These are phyloP conservation scores for Porites evermanni DNA, from an alignment of 92 coral and sea anemone genomes.

Conservation along the genomic window DNA sequence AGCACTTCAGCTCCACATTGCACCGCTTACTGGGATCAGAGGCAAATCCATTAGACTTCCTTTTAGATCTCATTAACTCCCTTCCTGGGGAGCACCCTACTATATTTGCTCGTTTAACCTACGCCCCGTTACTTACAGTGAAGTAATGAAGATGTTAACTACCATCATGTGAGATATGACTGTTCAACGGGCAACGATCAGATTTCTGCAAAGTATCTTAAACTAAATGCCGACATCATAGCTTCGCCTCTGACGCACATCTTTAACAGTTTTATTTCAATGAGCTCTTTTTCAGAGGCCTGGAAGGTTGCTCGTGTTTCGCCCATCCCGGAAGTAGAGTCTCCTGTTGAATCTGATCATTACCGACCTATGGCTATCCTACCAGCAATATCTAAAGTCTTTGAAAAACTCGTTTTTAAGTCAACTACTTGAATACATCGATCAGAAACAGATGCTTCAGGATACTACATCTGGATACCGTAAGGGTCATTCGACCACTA, in stretches of 20 bases:
- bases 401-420: constrained; percentile 43
- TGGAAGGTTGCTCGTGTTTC: constrained; percentile 54
- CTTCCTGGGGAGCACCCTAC: not conserved
- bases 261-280: constrained; percentile 38
- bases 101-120: constrained; percentile 5
- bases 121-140: constrained; percentile 53
- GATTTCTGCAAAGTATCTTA: constrained; percentile 50
- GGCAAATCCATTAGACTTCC: constrained; percentile 1
- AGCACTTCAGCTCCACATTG: constrained; percentile 25
- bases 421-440: constrained; percentile 59
- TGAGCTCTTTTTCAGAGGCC: constrained; percentile 42
- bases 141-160: constrained; percentile 35
- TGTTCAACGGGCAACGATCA: constrained; percentile 66
- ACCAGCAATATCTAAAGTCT: constrained; percentile 55
- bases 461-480: constrained; percentile 31
- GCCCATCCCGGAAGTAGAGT: constrained; percentile 49
- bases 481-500: constrained; percentile 7
- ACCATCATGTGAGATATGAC: constrained; percentile 41
- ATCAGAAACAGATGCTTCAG: constrained; percentile 12
- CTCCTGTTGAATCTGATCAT: constrained; percentile 26
- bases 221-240: constrained; percentile 37
- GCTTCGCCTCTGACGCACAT: constrained; percentile 39
- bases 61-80: not conserved
- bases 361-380: constrained; percentile 58
- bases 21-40: constrained; percentile 12